A percentile compares a stretch with the other conserved stretches of the same genome.
These are phyloP conservation scores for Dipodomys spectabilis DNA, from an alignment of 2,113 vertebrate species.

Conservation along the genomic window DNA sequence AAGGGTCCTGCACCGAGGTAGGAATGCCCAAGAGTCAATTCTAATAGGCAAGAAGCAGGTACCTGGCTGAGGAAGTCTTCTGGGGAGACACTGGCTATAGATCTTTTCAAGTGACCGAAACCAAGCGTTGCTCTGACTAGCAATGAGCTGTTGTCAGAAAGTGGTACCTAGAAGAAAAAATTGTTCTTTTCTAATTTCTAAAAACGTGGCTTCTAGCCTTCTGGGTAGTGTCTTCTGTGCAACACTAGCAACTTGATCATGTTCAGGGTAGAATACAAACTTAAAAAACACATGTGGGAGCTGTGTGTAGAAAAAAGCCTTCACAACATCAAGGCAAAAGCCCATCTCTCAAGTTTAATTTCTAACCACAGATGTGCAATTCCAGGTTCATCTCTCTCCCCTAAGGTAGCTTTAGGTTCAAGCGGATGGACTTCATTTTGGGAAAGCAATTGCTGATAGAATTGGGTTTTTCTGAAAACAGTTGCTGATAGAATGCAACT, in stretches of 20 bases:
- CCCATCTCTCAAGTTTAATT: constrained; percentile 5
- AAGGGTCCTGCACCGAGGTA: not conserved
- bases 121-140: not conserved
- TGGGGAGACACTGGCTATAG: not conserved
- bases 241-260: not conserved
- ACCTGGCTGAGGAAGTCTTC: not conserved
- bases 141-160: not conserved
- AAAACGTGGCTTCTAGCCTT: not conserved
- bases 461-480: constrained; percentile 44
- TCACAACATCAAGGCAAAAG: not conserved
- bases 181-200: not conserved
- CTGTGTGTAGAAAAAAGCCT: not conserved
- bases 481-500: constrained; percentile 22
- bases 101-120: not conserved
- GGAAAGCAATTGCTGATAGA: constrained; percentile 38
- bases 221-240: not conserved
- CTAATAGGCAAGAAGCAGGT: not conserved
- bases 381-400: constrained; percentile 8
- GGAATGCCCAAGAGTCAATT: not conserved
- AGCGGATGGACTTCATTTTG: not conserved
- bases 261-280: not conserved
- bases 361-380: constrained; percentile 8
- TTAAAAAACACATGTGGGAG: not conserved
- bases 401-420: not conserved
- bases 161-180: not conserved